These are phyloP conservation scores for Mastomys natalensis DNA, from an alignment of 2,113 vertebrate genomes.

Conservation along the genomic window DNA sequence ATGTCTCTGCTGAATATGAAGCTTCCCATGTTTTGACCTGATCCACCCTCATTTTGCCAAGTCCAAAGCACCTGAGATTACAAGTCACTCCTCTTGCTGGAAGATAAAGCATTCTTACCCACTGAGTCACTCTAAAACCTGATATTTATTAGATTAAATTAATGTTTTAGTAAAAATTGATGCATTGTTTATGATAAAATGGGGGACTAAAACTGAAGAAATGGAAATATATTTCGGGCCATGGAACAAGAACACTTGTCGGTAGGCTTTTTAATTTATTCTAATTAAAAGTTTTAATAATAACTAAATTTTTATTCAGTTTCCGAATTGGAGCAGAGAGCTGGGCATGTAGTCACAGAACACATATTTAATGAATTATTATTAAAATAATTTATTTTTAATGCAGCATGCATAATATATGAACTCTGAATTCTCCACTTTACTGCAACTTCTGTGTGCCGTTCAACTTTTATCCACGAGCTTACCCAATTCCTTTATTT, in stretches of 20 bases:
- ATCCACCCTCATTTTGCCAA: neutral
- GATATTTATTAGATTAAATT: neutral
- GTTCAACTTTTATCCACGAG: neutral
- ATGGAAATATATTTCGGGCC: neutral
- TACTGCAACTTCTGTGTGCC: neutral
- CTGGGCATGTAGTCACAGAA: neutral
- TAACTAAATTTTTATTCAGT: neutral
- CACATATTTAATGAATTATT: neutral
- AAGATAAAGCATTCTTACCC: too few species aligned
- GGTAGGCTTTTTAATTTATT: neutral
- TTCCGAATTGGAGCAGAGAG: neutral
- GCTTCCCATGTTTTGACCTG: neutral
- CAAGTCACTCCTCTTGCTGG: too few species aligned
- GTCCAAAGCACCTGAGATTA: neutral
- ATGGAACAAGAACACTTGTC: neutral
- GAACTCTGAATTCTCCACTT: neutral
- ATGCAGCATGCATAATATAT: neutral
- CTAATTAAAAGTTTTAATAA: neutral
- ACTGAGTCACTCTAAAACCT: neutral
- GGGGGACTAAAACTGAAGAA: neutral
- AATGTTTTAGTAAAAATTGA: neutral
- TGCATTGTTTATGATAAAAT: neutral
- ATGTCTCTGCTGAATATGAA: neutral
- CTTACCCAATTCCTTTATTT: neutral
- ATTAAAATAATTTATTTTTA: conserved; percentile 26